phyloP scores from a whole-genome alignment of 2,888 invertebrate genomes.

The Diplolepis rosae region DNA sequence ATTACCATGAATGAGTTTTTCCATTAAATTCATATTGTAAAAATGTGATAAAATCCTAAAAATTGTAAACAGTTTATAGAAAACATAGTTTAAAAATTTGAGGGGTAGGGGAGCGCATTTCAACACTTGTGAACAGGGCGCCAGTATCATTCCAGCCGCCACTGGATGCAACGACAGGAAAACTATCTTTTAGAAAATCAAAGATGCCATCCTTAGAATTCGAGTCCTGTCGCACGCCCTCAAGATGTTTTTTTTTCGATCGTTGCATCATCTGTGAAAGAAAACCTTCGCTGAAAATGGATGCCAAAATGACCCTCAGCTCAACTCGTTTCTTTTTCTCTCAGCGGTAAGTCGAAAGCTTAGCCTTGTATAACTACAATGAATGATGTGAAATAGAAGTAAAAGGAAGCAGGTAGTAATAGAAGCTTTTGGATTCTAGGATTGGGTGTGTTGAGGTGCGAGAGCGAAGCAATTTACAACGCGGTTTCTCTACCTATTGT shows the following conservation, averaged over 20 bases:
- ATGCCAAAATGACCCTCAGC: not conserved
- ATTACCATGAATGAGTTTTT: no score
- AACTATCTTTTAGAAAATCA: constrained; percentile 16
- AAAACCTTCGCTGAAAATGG: not conserved
- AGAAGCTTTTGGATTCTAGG: constrained; percentile 47
- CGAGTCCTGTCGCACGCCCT: not conserved
- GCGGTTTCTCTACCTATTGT: constrained; percentile 58
- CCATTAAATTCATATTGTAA: no score
- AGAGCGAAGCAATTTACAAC: constrained; percentile 47
- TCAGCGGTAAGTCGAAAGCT: not conserved
- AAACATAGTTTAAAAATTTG: no score
- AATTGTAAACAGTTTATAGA: no score
- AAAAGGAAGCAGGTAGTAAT: constrained; percentile 32
- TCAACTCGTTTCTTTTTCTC: constrained; percentile 16
- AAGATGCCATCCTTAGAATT: not conserved
- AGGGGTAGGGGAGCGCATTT: no score
- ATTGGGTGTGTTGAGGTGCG: constrained; percentile 42
- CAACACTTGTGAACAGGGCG: no score
- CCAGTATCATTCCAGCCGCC: no score
- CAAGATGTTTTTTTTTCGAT: constrained; percentile 3
- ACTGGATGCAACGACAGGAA: not conserved
- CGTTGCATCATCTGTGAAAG: not conserved
- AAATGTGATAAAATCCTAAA: no score
- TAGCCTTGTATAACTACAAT: not conserved
- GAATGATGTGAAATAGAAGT: constrained; percentile 7